Conservation (phyloP, 2,113 vertebrate species). For the Opisthocomus hoazin region DNA sequence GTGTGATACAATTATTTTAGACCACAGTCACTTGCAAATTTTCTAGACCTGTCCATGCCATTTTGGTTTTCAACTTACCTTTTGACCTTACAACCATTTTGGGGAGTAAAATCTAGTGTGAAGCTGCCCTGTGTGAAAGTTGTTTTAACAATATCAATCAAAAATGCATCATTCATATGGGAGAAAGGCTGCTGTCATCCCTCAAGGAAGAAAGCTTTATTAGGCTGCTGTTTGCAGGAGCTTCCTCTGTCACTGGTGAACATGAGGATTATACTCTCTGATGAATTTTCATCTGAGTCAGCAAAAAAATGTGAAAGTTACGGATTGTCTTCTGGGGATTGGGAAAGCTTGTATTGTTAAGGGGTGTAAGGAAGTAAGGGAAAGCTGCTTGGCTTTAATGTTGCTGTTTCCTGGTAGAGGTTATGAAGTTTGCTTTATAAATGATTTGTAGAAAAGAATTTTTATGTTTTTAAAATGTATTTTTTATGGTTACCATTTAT, state of each 20-base stretch:
- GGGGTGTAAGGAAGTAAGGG: neutral
- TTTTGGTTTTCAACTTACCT: neutral
- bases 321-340: neutral
- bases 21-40: neutral
- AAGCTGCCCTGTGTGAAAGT: neutral
- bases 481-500: neutral
- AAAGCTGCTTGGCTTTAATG: neutral
- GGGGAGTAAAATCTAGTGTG: neutral
- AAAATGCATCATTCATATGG: neutral
- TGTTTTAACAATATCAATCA: neutral
- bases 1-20: neutral
- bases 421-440: neutral
- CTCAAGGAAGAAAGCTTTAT: neutral
- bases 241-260: neutral
- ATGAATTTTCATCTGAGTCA: neutral
- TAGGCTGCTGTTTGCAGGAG: neutral
- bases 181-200: neutral
- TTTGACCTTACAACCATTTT: neutral
- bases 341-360: neutral
- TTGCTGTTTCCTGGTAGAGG: neutral
- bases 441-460: neutral
- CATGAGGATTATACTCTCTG: neutral
- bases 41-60: neutral
- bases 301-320: neutral
- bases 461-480: neutral